Evolutionary conservation across 2,797 vertebrate species (phyloP).

Genomic region (Crypturellus tataupa): DNA sequence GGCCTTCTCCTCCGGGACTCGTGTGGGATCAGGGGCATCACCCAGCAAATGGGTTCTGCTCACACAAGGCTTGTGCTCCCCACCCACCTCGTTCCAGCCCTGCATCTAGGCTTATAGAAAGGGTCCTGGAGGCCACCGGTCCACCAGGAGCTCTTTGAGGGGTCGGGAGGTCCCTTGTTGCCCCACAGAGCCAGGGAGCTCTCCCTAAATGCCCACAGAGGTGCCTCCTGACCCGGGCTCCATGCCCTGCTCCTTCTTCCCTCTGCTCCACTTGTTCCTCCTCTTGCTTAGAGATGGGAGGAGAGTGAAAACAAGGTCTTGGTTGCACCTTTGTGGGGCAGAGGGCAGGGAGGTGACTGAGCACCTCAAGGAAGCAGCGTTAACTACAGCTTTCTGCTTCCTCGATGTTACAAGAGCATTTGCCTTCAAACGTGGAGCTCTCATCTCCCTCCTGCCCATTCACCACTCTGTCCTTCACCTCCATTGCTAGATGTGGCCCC

Average conservation of each 20-base stretch:
- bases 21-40: not conserved
- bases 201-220: not conserved
- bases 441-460: not conserved
- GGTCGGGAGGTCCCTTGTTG: not conserved
- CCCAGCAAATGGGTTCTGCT: not conserved
- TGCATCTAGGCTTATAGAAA: not conserved
- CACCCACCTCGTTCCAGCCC: not conserved
- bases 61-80: not conserved
- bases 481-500: not conserved
- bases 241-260: not conserved
- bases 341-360: not conserved
- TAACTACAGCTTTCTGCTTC: not conserved
- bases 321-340: not conserved
- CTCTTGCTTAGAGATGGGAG: not conserved
- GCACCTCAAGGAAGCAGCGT: not conserved
- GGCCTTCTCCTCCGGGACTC: not conserved
- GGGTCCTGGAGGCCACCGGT: not conserved
- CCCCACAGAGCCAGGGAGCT: not conserved
- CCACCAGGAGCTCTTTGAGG: not conserved
- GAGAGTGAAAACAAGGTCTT: not conserved
- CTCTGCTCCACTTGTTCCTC: not conserved
- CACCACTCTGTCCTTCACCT: not conserved
- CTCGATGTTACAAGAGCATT: not conserved
- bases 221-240: accelerated
- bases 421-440: not conserved